Percentiles rank a stretch among this genome's conserved stretches.
Conservation (phyloP, 2,797 vertebrate genomes). For the Scolopax bukidnonensis region DNA sequence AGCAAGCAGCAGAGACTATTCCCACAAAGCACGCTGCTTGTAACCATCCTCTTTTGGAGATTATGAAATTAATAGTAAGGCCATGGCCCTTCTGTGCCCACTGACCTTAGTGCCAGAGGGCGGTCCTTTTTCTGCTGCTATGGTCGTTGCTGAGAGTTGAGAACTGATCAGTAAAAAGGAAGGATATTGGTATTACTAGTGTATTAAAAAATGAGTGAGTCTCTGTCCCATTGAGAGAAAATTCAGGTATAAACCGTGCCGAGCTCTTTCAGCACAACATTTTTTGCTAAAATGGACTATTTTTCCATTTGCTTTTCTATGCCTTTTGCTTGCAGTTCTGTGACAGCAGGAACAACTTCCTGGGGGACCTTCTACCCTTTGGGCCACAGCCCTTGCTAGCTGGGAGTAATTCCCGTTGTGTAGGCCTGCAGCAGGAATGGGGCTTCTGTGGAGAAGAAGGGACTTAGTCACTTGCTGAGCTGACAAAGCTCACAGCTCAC, state of each 20-base stretch:
- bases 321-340: not conserved
- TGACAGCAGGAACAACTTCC: not conserved
- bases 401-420: not conserved
- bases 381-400: not conserved
- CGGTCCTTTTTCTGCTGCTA: not conserved
- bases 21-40: not conserved
- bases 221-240: not conserved
- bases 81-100: not conserved
- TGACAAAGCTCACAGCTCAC: not conserved
- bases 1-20: not conserved
- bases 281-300: not conserved
- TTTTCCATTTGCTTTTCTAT: not conserved
- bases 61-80: not conserved
- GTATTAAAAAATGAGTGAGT: not conserved
- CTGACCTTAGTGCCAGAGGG: not conserved
- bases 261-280: not conserved
- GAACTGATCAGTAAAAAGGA: not conserved
- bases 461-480: not conserved
- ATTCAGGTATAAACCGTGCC: not conserved
- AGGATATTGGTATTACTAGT: not conserved
- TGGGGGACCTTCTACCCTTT: not conserved
- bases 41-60: not conserved
- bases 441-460: not conserved
- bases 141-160: not conserved
- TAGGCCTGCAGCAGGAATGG: not conserved